Evolutionary conservation across 1,140 invertebrate species (phyloP), one percentile per base, ranked within the genome.

Genomic region (Rhagoletis pomonella): DNA sequence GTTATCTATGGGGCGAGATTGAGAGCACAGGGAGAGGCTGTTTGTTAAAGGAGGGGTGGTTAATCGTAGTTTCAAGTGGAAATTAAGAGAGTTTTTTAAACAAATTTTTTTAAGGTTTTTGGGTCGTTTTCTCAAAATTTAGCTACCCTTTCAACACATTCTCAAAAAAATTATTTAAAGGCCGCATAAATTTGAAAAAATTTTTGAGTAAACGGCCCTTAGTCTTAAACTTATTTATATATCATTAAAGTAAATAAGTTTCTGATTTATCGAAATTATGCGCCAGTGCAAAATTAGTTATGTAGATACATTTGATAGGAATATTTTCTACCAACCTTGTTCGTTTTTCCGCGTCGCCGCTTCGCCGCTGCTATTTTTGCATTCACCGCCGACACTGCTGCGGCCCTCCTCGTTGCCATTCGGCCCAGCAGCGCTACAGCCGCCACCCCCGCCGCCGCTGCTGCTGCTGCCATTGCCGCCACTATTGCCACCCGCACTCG

Each of bases 21-120:
- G 77, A 92, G 88, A 90, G 88, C 87, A 91, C 84, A 91, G 89
- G 89, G 87, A 88, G 89, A 89, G 90, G 90, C 84, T 85, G 84
- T 85, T 85, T 85, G 84, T 85, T 85, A 85, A 85, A 85, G 84
- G 50, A 62, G 50, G 58, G 29, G 69, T 87, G 89, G 65, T 88
- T 81, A 81, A 81, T 81, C 73, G 73, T 81, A 81, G 47, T 81
- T 55, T 81, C 47, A 44, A 73, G 39, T 73, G 73, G 17, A 55
- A 55, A 7, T 55, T 55, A 7, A 10, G 50, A 55, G 50, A 2
- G 1, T 55, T 55, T 7, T 55, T 7, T 55, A 10, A 7, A 55
- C 2, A 10, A 55, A 2, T 55, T 55, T 55, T 7, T 55, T 1
- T 2, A 7, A 1, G 50, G 5, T 55, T 55, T 55, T 55, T 55